Evolutionary conservation across 2,888 invertebrate species (phyloP), one percentile per base, ranked within the genome.

Genomic region (Parnassius mnemosyne): DNA sequence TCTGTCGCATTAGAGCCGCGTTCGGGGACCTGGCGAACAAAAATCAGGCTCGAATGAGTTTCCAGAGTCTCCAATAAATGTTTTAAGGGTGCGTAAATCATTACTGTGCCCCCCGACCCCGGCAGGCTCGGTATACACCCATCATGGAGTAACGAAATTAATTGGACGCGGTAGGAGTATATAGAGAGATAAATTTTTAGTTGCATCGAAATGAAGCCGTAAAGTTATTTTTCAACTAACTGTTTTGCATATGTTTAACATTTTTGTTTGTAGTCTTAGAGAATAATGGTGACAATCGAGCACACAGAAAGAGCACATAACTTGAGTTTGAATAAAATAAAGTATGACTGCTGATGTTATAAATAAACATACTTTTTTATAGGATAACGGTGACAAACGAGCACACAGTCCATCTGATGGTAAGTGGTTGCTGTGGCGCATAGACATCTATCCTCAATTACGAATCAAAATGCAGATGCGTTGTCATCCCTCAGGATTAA

Each of bases 41-140:
- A 71, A 73, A 75, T 74, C 72, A 72, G 71, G 68, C 66, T 67
- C 70, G 63, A 69, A 74, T 71, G 73, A 71, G 72, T 69, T 68
- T 60, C 67, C 64, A 69, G 73, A 71, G 73, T 74, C 77, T 72
- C 75, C 79, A 80, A 84, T 85, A 84, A 85, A 86, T 85, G 84
- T 84, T 85, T 84, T 80, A 85, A 79, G 80, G 81, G 79, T 68
- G 79, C 81, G 83, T 86, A 85, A 85, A 86, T 87, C 85, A 85
- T 87, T 84, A 83, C 81, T 71, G 73, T 70, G 66, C 64, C 71
- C 69, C 72, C 75, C 74, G 71, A 74, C 74, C 74, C 70, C 68
- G 57, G 66, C 67, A 34, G 3, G 64, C 68, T 66, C 61, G 64
- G 63, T 64, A 44, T 43, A 54, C 46, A 25, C 51, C 57, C 41